Percentiles rank a stretch among this genome's conserved stretches.
Evolutionary conservation across 2,888 invertebrate species (phyloP).

Genomic region (Leptarthrus brevirostris): DNA sequence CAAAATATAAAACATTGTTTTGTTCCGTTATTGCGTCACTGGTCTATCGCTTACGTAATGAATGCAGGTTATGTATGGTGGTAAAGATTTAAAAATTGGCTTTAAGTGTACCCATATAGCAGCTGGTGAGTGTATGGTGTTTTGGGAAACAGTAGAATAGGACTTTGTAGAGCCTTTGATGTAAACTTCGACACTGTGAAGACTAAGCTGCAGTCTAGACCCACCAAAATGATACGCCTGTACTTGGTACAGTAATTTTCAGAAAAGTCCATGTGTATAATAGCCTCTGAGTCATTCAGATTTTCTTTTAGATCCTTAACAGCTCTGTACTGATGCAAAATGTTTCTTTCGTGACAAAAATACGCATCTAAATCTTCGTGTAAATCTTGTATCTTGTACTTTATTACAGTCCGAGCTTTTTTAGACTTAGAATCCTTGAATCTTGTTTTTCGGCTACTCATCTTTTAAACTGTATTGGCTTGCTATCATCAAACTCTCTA

Average conservation of each 20-base stretch:
- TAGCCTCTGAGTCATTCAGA: too few species aligned
- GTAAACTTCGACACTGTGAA: neutral
- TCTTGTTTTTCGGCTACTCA: conserved; percentile 28
- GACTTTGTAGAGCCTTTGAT: neutral
- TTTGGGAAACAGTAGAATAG: neutral
- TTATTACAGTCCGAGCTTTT: neutral
- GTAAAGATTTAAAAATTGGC: neutral
- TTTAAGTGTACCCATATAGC: neutral
- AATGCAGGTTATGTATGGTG: neutral
- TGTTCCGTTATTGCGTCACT: conserved; percentile 12
- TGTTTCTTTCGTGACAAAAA: too few species aligned
- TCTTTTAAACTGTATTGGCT: conserved; percentile 14
- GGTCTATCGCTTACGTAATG: conserved; percentile 19
- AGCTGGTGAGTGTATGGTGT: neutral
- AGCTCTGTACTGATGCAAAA: too few species aligned
- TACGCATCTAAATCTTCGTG: too few species aligned
- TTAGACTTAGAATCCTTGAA: neutral
- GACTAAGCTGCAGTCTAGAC: neutral
- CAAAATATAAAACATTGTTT: neutral
- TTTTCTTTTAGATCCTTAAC: too few species aligned
- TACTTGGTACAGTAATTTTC: neutral
- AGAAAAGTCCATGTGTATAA: too few species aligned
- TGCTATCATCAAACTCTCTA: neutral
- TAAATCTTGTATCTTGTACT: neutral
- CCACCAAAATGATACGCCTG: conserved; percentile 7